Evolutionary conservation across 2,113 vertebrate genomes (phyloP).

Genomic region (Bubalus kerabau): DNA sequence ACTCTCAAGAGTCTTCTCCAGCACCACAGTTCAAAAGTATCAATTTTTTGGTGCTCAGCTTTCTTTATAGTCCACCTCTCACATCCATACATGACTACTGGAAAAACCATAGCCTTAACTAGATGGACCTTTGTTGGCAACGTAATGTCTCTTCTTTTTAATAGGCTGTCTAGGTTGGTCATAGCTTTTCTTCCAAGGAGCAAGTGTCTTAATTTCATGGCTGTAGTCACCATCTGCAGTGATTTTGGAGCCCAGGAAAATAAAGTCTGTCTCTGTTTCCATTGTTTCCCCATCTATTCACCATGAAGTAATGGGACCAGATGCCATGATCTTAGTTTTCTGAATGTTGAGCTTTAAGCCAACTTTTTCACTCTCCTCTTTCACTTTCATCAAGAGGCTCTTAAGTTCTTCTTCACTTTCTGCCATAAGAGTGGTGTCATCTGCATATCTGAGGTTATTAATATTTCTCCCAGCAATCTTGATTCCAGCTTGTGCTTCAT

Average conservation of each 20-base stretch:
- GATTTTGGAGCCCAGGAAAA: not conserved
- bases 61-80: not conserved
- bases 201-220: not conserved
- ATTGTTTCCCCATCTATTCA: not conserved
- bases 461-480: not conserved
- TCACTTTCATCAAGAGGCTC: not conserved
- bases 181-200: not conserved
- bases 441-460: not conserved
- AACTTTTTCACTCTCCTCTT: not conserved
- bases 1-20: not conserved
- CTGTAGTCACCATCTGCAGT: not conserved
- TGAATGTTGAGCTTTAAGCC: not conserved
- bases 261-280: not conserved
- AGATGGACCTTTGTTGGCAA: not conserved
- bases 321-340: not conserved
- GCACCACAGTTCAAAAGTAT: not conserved
- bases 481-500: not conserved
- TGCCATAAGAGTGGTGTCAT: not conserved
- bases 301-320: not conserved
- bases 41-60: fast-evolving
- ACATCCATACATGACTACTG: not conserved
- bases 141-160: not conserved
- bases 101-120: not conserved
- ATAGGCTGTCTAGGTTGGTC: not conserved
- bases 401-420: not conserved